Conservation (phyloP, 2,888 invertebrate genomes). For the Aelia acuminata region DNA sequence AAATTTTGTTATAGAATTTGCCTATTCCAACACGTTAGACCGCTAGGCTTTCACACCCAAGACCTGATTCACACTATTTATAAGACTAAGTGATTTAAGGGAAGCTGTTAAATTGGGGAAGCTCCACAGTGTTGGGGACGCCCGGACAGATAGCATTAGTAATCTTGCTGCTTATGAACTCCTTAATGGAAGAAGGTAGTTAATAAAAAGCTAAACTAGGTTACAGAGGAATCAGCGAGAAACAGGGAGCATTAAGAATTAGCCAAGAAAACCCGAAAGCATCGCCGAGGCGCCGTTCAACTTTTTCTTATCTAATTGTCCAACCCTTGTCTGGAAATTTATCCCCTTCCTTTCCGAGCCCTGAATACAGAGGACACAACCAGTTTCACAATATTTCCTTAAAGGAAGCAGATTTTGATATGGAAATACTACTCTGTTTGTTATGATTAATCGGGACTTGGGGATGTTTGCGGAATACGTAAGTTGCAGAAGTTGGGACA, state of each 20-base stretch:
- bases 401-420: not conserved
- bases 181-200: conserved; percentile 23
- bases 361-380: conserved; percentile 1
- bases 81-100: too few species aligned
- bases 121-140: not conserved
- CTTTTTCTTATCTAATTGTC: conserved; percentile 35
- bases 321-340: conserved; percentile 26
- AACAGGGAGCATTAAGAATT: not conserved
- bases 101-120: rapidly evolving
- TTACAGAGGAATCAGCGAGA: conserved; percentile 37
- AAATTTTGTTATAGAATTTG: too few species aligned
- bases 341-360: not conserved
- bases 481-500: not conserved
- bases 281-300: not conserved
- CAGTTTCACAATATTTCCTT: not conserved
- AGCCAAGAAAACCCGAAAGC: not conserved
- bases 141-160: not conserved
- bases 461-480: not conserved
- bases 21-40: too few species aligned
- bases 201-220: conserved; percentile 31
- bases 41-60: too few species aligned
- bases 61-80: too few species aligned
- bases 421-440: not conserved
- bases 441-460: conserved; percentile 17
- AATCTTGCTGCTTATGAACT: not conserved